Percentiles rank a stretch among this genome's conserved stretches.
Conservation (phyloP, 2,888 invertebrate species). For the Miltochrista miniata region DNA sequence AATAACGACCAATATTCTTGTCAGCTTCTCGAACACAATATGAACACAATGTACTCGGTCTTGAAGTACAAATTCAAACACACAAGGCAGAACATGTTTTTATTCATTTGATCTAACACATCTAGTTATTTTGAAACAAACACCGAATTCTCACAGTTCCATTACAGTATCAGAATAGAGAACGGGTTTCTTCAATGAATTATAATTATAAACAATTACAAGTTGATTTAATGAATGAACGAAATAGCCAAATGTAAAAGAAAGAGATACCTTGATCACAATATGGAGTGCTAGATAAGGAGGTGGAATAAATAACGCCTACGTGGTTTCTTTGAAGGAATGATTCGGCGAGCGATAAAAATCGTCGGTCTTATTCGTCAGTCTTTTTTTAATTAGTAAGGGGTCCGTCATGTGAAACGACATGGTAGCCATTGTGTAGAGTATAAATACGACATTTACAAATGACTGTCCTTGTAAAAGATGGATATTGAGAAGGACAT, state of each 20-base stretch:
- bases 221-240: constrained; percentile 72
- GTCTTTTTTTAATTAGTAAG: constrained; percentile 81
- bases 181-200: constrained; percentile 69
- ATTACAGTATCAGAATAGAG: constrained; percentile 64
- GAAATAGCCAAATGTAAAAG: constrained; percentile 54
- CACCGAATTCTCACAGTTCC: constrained; percentile 71
- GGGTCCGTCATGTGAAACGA: constrained; percentile 77
- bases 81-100: constrained; percentile 1
- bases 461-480: constrained; percentile 60
- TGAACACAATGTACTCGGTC: constrained; percentile 20
- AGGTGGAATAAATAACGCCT: constrained; percentile 72
- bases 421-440: constrained; percentile 74
- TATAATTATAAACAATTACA: constrained; percentile 80
- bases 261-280: constrained; percentile 52
- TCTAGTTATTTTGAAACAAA: constrained; percentile 50
- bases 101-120: constrained; percentile 18
- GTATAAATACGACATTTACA: constrained; percentile 74
- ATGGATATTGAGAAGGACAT: constrained; percentile 62
- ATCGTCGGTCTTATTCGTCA: constrained; percentile 82
- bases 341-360: constrained; percentile 81
- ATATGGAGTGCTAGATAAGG: constrained; percentile 54
- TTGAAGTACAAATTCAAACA: constrained; percentile 18
- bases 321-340: constrained; percentile 71
- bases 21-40: constrained; percentile 13
- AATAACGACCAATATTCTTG: constrained; percentile 37